Conservation (phyloP, 2,888 invertebrate species). For the Palloptera scutellata region DNA sequence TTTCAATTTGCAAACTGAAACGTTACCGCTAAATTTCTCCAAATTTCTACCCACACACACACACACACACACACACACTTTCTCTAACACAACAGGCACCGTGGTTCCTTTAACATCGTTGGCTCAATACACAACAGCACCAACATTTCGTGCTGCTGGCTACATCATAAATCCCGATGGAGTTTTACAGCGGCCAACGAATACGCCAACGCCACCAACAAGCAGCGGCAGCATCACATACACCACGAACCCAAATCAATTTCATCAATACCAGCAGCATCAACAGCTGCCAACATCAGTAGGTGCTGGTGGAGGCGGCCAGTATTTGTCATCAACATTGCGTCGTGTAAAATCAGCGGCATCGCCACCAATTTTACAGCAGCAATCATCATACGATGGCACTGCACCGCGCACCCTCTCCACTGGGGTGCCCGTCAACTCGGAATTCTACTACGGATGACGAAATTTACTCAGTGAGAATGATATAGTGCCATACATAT, state of each 20-base stretch:
- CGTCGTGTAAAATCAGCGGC: slow-evolving; percentile 37
- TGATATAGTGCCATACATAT: slow-evolving; percentile 27
- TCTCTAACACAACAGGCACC: slow-evolving; percentile 48
- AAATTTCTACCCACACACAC: too few relatives aligned
- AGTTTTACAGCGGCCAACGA: slow-evolving; percentile 54
- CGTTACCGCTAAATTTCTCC: too few relatives aligned
- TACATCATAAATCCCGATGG: slow-evolving; percentile 59
- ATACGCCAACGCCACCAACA: slow-evolving; percentile 53
- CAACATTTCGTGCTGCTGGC: slow-evolving; percentile 58
- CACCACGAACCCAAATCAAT: slow-evolving; percentile 30
- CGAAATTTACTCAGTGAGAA: slow-evolving; percentile 44
- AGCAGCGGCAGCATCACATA: slow-evolving; percentile 26
- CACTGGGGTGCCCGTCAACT: slow-evolving; percentile 60
- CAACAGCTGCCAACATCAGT: slow-evolving; percentile 38
- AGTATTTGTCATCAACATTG: slow-evolving; percentile 24
- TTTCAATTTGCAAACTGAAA: too few relatives aligned
- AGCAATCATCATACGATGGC: slow-evolving; percentile 60
- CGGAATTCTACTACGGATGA: slow-evolving; percentile 64
- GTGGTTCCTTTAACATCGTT: slow-evolving; percentile 60
- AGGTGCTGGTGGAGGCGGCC: not conserved
- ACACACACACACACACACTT: too few relatives aligned
- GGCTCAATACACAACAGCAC: slow-evolving; percentile 61
- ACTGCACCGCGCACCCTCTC: slow-evolving; percentile 62
- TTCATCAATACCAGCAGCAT: slow-evolving; percentile 32
- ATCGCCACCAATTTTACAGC: slow-evolving; percentile 45